These are phyloP conservation scores for Crambe crambe DNA, from an alignment of 37 sponge, comb jelly and placozoan species.

Conservation along the genomic window DNA sequence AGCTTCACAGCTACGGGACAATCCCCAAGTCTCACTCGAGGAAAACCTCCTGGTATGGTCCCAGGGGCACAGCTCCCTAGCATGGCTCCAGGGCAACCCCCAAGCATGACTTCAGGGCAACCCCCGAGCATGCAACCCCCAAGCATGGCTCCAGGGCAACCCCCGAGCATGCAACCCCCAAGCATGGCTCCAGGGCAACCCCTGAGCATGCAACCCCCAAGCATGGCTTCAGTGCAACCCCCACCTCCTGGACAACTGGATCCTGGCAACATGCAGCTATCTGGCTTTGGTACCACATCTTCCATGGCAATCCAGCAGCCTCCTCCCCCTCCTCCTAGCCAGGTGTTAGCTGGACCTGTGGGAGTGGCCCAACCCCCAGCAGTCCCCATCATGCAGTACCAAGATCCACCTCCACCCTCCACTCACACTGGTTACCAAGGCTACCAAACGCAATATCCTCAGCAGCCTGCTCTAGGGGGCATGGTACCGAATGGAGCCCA, in stretches of 20 bases:
- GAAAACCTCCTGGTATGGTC: too few species aligned
- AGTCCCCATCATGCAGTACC: neutral
- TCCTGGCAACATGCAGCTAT: neutral
- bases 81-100: slow-evolving; percentile 12
- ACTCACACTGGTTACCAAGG: neutral
- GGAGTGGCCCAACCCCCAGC: neutral
- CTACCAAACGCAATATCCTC: neutral
- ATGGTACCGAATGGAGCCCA: neutral
- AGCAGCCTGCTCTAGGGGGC: neutral
- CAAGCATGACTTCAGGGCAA: neutral
- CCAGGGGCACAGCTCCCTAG: neutral
- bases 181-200: neutral
- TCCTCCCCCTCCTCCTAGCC: neutral
- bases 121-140: slow-evolving; percentile 6
- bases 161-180: neutral
- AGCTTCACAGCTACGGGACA: neutral
- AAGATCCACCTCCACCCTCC: neutral
- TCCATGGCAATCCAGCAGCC: neutral
- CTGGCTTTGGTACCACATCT: neutral
- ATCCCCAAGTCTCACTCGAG: too few species aligned
- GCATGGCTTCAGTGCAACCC: neutral
- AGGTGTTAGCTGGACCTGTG: neutral
- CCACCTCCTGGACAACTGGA: neutral
- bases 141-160: neutral
- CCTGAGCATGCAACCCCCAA: neutral